These are phyloP conservation scores for Nothocercus julius DNA, from an alignment of 2,113 vertebrate genomes.

Conservation along the genomic window DNA sequence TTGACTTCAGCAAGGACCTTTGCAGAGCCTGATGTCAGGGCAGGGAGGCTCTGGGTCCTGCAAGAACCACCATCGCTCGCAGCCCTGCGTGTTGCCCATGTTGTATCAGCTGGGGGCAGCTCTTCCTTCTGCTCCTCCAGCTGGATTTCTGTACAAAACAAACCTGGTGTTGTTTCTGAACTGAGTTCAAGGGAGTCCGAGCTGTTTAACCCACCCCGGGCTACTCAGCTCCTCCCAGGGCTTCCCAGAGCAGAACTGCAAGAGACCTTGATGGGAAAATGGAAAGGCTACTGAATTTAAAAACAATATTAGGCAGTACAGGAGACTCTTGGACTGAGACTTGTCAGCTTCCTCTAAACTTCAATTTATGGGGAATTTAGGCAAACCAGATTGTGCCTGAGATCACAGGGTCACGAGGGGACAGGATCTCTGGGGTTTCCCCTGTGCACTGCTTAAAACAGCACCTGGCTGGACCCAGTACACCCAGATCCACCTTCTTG, in stretches of 20 bases:
- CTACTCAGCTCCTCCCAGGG: neutral
- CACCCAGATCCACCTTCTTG: neutral
- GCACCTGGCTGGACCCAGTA: too few species aligned
- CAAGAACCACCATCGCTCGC: too few species aligned
- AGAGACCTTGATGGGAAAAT: neutral
- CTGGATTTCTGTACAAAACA: neutral
- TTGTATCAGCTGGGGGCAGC: neutral
- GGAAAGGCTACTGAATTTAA: neutral
- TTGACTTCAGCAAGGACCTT: too few species aligned
- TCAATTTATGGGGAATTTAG: neutral
- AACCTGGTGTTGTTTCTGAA: neutral
- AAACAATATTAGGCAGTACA: neutral
- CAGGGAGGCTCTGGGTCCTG: too few species aligned
- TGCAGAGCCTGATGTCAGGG: too few species aligned
- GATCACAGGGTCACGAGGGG: neutral
- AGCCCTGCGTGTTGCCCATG: neutral
- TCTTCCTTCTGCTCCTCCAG: neutral
- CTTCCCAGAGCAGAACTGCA: neutral
- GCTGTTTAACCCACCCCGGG: neutral
- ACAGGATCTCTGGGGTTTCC: neutral
- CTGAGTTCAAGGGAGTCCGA: neutral
- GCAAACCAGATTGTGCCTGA: neutral
- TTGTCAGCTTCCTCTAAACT: neutral
- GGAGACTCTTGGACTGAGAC: neutral
- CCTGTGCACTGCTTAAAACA: neutral